Evolutionary conservation across 2,797 vertebrate genomes (phyloP).

Genomic region (Halcyon leucocephala): DNA sequence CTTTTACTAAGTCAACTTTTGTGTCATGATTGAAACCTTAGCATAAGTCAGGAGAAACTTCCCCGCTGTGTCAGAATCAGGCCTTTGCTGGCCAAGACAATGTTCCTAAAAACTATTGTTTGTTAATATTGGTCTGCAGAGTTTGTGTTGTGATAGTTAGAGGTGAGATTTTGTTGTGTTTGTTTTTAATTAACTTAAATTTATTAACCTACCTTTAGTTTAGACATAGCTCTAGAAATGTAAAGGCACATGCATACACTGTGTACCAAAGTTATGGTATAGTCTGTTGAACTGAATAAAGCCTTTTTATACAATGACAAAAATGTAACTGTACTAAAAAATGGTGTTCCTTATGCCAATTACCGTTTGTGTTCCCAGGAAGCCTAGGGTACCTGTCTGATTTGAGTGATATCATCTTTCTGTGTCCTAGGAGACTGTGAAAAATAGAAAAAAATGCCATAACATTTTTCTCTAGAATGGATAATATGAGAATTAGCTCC

Average conservation of each 20-base stretch:
- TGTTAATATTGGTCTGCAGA: not conserved
- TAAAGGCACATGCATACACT: not conserved
- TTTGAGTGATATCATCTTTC: constrained; percentile 12
- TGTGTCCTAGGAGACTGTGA: constrained; percentile 8
- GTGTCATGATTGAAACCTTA: not conserved
- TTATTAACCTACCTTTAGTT: not conserved
- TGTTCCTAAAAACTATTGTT: not conserved
- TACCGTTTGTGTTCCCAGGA: not conserved
- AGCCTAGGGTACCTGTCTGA: not conserved
- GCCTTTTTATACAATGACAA: not conserved
- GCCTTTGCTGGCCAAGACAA: not conserved
- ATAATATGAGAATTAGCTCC: constrained; percentile 4
- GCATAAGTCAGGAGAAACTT: not conserved
- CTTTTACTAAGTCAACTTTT: not conserved
- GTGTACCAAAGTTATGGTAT: not conserved
- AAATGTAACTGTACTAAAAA: not conserved
- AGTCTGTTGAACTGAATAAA: not conserved
- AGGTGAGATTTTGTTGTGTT: not conserved
- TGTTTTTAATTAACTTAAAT: not conserved
- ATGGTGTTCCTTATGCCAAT: not conserved
- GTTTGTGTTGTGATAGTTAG: not conserved
- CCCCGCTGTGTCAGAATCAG: not conserved
- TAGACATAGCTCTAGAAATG: not conserved
- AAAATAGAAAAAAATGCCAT: constrained; percentile 13
- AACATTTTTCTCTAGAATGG: constrained; percentile 8